These are phyloP conservation scores for Steinernema khuongi DNA, from an alignment of 1,140 invertebrate species.

Conservation along the genomic window DNA sequence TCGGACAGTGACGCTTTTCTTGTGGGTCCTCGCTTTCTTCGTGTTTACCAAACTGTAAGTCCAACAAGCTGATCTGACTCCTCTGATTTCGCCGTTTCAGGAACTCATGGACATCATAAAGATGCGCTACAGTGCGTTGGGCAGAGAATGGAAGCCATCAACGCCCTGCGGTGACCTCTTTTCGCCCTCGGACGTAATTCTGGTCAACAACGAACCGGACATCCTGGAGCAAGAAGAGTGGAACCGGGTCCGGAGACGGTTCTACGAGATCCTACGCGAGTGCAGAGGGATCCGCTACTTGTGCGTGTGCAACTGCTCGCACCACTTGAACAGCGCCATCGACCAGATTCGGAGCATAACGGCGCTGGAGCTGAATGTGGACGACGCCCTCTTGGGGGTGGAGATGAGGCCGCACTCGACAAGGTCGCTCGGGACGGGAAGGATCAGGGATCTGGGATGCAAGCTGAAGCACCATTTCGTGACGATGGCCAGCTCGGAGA, in stretches of 20 bases:
- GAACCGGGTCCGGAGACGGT: neutral
- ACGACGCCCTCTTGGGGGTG: neutral
- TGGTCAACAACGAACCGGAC: neutral
- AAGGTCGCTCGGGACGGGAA: neutral
- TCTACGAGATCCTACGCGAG: neutral
- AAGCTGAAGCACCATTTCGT: neutral
- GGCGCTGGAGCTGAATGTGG: neutral
- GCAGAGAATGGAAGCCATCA: neutral
- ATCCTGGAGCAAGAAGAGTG: neutral
- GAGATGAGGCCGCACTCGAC: conserved; percentile 1
- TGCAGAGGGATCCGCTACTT: neutral
- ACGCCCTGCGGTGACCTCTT: neutral
- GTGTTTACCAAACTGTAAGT: neutral
- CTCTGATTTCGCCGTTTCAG: neutral
- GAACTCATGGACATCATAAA: neutral
- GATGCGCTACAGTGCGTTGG: neutral
- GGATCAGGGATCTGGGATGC: neutral
- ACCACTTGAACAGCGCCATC: neutral
- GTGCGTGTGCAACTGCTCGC: neutral
- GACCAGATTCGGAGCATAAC: neutral
- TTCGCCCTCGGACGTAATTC: neutral
- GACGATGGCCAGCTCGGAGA: neutral
- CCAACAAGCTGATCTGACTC: neutral
- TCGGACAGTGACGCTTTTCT: neutral
- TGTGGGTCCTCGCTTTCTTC: neutral